These are phyloP conservation scores for Coranthus polyacanthus DNA, from an alignment of 2,797 vertebrate species.

Conservation along the genomic window DNA sequence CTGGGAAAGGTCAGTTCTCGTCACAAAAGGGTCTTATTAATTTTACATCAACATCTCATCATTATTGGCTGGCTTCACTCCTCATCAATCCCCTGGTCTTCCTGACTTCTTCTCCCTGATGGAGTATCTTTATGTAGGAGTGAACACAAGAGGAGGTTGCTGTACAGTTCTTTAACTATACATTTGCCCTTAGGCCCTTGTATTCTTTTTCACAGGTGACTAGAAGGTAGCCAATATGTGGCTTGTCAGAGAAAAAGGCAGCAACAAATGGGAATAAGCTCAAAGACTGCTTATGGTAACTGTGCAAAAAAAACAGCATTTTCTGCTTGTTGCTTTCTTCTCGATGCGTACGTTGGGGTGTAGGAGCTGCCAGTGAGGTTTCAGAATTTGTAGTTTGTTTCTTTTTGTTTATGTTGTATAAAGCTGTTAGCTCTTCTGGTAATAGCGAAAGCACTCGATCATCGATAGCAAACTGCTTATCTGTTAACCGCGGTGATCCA, in stretches of 20 bases:
- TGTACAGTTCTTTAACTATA: neutral
- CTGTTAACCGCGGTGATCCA: slow-evolving; percentile 19
- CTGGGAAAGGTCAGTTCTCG: slow-evolving; percentile 75
- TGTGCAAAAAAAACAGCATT: neutral
- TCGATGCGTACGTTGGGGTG: neutral
- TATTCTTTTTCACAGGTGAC: too few relatives aligned
- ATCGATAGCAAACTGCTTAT: slow-evolving; percentile 13
- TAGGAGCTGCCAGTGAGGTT: neutral
- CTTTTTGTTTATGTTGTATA: neutral
- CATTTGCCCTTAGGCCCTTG: too few relatives aligned
- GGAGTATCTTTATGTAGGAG: slow-evolving; percentile 8
- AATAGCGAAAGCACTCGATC: neutral
- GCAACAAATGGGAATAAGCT: neutral
- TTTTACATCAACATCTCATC: slow-evolving; percentile 80
- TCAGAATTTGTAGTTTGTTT: neutral
- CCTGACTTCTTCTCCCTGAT: slow-evolving; percentile 30
- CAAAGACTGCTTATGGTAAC: too few relatives aligned
- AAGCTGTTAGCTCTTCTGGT: slow-evolving; percentile 10
- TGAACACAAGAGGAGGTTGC: neutral
- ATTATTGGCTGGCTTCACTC: slow-evolving; percentile 57
- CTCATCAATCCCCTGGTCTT: slow-evolving; percentile 35
- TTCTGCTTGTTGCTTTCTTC: neutral
- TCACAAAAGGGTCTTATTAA: slow-evolving; percentile 73
- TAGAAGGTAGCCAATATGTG: neutral
- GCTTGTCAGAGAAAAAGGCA: neutral